phyloP scores from a whole-genome alignment of 2,113 vertebrate species.

The Melanotaenia duboulayi region DNA sequence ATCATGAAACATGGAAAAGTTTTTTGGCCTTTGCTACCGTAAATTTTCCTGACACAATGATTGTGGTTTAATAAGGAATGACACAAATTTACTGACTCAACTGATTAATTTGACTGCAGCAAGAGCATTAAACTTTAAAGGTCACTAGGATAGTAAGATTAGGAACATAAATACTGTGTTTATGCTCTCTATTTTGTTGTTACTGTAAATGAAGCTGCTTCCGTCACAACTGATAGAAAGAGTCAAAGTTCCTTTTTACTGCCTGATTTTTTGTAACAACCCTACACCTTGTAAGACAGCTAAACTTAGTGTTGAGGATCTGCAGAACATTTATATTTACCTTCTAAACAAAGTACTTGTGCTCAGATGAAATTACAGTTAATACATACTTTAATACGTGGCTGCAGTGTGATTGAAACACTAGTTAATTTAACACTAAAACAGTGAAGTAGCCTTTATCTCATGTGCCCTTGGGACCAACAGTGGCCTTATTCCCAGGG shows the following conservation, averaged over 20 bases:
- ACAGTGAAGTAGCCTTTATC: not conserved
- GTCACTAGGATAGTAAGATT: no score
- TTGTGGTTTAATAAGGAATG: not conserved
- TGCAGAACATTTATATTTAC: not conserved
- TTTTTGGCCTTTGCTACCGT: not conserved
- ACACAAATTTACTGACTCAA: not conserved
- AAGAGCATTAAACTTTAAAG: slow-evolving; percentile 7
- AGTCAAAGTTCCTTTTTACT: slow-evolving; percentile 42
- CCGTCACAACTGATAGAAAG: not conserved
- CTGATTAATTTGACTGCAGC: not conserved
- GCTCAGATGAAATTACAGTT: no score
- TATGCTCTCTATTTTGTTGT: slow-evolving; percentile 8
- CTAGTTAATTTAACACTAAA: not conserved
- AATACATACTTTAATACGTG: not conserved
- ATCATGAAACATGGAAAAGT: not conserved
- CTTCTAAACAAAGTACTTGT: not conserved
- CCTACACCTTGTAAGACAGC: not conserved
- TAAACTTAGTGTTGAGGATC: slow-evolving; percentile 15
- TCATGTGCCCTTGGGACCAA: slow-evolving; percentile 11
- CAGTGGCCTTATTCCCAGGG: slow-evolving; percentile 33
- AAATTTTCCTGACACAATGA: not conserved
- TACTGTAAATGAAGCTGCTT: slow-evolving; percentile 42
- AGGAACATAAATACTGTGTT: not conserved
- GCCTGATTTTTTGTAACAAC: not conserved
- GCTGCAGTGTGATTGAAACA: not conserved